phyloP scores from a whole-genome alignment of 2,797 vertebrate genomes.

The Rhadinocentrus ornatus region DNA sequence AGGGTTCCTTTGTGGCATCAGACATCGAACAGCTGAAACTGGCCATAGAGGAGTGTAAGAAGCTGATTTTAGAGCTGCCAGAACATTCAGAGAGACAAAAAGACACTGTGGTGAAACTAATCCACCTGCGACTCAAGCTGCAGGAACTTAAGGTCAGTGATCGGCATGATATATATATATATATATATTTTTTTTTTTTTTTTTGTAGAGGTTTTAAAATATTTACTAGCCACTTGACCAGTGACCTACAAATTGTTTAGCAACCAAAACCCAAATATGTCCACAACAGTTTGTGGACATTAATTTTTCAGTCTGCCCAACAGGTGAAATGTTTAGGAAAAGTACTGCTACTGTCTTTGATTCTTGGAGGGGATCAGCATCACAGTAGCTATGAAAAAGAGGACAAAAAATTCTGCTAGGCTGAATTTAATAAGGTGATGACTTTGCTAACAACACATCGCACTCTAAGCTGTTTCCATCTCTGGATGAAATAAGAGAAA shows the following conservation, averaged over 20 bases:
- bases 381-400: not conserved
- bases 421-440: not conserved
- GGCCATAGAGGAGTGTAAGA: slow-evolving; percentile 95
- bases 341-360: not conserved
- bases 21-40: slow-evolving; percentile 91
- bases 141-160: slow-evolving; percentile 92
- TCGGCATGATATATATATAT: not conserved
- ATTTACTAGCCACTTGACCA: too few relatives aligned
- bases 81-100: slow-evolving; percentile 96
- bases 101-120: slow-evolving; percentile 93
- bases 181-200: too few relatives aligned
- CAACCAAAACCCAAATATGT: too few relatives aligned
- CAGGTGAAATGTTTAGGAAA: not conserved
- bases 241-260: too few relatives aligned
- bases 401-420: not conserved
- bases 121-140: slow-evolving; percentile 95
- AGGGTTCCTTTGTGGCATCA: slow-evolving; percentile 92
- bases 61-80: slow-evolving; percentile 90
- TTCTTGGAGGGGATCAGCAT: not conserved
- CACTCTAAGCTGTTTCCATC: not conserved
- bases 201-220: too few relatives aligned
- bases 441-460: not conserved
- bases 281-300: too few relatives aligned
- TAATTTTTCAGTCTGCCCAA: too few relatives aligned
- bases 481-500: slow-evolving; percentile 5